Percentiles rank a stretch among this genome's conserved stretches.
Conservation (phyloP, 2,113 vertebrate species). For the Myrmophylax atrothorax region DNA sequence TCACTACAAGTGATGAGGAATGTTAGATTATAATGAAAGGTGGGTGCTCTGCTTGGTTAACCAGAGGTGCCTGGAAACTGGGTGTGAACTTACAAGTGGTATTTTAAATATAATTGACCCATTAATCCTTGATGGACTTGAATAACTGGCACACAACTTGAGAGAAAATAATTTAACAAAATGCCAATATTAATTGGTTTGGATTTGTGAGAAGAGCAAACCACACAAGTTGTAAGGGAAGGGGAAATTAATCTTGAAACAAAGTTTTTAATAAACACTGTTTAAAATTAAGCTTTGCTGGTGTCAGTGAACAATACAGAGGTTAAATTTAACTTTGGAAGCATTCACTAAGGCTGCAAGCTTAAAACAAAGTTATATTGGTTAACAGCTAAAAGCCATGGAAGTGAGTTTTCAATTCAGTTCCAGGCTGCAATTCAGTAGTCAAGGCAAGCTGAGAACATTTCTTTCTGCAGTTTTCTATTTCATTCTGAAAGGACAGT, state of each 20-base stretch:
- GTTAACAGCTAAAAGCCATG: constrained; percentile 56
- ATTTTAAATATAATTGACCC: background rate
- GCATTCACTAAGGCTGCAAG: background rate
- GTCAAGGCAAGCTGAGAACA: background rate
- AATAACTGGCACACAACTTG: background rate
- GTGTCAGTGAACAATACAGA: constrained; percentile 11
- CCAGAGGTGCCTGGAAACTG: background rate
- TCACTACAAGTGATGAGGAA: background rate
- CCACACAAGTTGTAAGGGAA: background rate
- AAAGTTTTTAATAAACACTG: constrained; percentile 47
- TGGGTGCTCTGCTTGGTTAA: background rate
- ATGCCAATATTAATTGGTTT: background rate
- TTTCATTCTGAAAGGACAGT: background rate
- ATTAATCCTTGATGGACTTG: background rate
- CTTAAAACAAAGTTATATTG: constrained; percentile 48
- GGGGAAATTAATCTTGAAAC: constrained; percentile 62
- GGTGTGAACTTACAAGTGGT: background rate
- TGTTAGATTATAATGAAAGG: background rate
- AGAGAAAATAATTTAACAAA: constrained; percentile 2
- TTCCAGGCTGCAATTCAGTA: background rate
- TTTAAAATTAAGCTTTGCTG: background rate
- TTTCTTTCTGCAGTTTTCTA: background rate
- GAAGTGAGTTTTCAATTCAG: background rate
- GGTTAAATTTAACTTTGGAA: constrained; percentile 31
- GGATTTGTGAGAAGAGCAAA: background rate